Conservation (phyloP, 2,797 vertebrate genomes). For the Rhyacichthys aspro region DNA sequence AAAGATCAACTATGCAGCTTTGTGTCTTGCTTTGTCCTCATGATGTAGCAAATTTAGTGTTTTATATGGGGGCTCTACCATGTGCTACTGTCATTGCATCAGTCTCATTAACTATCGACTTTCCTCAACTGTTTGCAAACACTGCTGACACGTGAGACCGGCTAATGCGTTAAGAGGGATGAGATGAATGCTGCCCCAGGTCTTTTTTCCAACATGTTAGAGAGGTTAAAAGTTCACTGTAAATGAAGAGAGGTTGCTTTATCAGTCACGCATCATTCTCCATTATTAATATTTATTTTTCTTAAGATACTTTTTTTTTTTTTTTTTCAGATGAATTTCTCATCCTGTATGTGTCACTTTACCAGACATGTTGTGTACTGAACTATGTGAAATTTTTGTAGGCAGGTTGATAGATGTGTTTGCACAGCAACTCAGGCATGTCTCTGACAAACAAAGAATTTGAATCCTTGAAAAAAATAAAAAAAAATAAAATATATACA, state of each 20-base stretch:
- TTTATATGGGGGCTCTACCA: background rate
- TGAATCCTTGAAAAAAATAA: no score
- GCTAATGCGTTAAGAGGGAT: conserved; percentile 33
- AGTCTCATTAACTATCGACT: conserved; percentile 55
- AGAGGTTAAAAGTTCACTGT: conserved; percentile 37
- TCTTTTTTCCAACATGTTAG: conserved; percentile 27
- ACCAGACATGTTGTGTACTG: background rate
- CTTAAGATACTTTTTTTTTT: conserved; percentile 3
- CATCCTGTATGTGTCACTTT: background rate
- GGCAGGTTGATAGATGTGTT: background rate
- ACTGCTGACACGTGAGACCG: conserved; percentile 53
- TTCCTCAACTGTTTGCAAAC: conserved; percentile 74
- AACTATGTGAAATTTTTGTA: background rate
- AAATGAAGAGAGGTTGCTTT: conserved; percentile 1
- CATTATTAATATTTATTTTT: conserved; percentile 14
- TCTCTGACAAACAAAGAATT: no score
- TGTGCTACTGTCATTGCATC: conserved; percentile 24
- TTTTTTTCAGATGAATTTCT: no score
- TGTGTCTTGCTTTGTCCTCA: conserved; percentile 39
- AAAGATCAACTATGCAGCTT: conserved; percentile 32
- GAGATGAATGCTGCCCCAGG: conserved; percentile 40
- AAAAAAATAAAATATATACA: no score
- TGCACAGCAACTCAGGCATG: no score
- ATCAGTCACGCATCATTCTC: background rate
- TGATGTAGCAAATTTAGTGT: conserved; percentile 30